phyloP scores from a whole-genome alignment of 2,888 invertebrate genomes.

The Pachycephus smyrnensis region DNA sequence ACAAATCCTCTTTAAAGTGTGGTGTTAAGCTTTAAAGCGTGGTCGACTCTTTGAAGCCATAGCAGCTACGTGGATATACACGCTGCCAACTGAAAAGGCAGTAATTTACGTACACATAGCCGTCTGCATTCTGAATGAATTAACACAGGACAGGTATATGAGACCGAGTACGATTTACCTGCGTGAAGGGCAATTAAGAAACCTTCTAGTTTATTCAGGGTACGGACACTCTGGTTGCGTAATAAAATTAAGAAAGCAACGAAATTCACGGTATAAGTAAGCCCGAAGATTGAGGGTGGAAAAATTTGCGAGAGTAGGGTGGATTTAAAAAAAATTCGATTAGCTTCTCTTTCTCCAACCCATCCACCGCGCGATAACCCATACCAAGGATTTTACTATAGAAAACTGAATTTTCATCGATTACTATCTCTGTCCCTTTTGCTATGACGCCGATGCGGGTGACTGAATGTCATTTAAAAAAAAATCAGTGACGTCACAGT shows the following conservation, averaged over 20 bases:
- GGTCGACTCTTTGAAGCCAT: not conserved
- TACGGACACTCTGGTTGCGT: not conserved
- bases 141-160: not conserved
- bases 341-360: not conserved
- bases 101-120: not conserved
- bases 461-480: not conserved
- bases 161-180: not conserved
- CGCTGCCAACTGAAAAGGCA: not conserved
- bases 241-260: not conserved
- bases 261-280: not conserved
- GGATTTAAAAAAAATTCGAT: not conserved
- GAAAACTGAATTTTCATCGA: not conserved
- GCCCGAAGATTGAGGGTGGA: not conserved
- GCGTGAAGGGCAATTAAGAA: not conserved
- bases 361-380: not conserved
- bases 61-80: not conserved
- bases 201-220: not conserved
- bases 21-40: not conserved
- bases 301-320: not conserved
- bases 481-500: not conserved
- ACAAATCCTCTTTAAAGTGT: conserved; percentile 23
- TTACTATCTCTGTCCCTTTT: not conserved
- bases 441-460: not conserved
- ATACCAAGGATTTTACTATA: not conserved
- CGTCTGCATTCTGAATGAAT: not conserved